A percentile compares a stretch with the other conserved stretches of the same genome.
phyloP scores from a whole-genome alignment of 2,113 vertebrate genomes.

The Phoxinus phoxinus region DNA sequence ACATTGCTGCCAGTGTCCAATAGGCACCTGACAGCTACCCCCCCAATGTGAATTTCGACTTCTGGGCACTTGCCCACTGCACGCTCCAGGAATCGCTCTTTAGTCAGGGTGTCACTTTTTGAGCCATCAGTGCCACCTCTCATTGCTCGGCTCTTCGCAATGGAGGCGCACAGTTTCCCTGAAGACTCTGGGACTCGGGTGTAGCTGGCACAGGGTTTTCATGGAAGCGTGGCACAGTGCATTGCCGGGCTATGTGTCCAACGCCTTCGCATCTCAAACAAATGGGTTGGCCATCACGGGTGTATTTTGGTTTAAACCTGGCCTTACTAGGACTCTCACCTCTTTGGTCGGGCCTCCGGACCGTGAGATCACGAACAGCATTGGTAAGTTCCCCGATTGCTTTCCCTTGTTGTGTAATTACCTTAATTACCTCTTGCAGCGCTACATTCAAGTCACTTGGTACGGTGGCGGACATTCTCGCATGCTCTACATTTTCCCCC shows the following conservation, averaged over 20 bases:
- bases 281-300: conserved; percentile 31
- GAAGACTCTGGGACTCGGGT: background rate
- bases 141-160: conserved; percentile 24
- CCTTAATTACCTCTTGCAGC: no score
- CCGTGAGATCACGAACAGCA: no score
- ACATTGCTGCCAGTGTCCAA: conserved; percentile 40
- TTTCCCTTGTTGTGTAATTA: no score
- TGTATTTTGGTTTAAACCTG: background rate
- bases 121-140: conserved; percentile 6
- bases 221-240: background rate
- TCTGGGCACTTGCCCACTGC: conserved; percentile 29
- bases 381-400: no score
- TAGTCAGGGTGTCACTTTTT: background rate
- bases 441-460: no score
- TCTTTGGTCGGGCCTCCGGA: background rate
- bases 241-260: conserved; percentile 20
- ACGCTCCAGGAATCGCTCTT: background rate
- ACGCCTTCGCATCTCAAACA: conserved; percentile 26
- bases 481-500: no score
- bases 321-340: background rate
- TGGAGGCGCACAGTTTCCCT: background rate
- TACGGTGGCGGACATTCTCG: no score
- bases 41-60: conserved; percentile 17
- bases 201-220: background rate
- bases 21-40: background rate